These are phyloP conservation scores for Todiramphus saurophagus DNA, from an alignment of 2,113 vertebrate species.

Conservation along the genomic window DNA sequence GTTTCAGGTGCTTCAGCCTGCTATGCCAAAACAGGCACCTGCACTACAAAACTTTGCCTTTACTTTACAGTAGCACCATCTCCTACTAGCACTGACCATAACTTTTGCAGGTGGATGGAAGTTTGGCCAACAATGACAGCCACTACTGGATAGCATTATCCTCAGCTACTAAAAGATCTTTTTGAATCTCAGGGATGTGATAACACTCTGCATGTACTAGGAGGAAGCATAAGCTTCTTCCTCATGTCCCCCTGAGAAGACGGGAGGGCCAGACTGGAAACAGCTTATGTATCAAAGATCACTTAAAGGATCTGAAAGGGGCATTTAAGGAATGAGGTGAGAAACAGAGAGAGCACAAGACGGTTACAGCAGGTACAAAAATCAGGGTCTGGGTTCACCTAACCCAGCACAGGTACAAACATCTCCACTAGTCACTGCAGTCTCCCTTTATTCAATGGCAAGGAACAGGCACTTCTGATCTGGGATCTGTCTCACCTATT, in stretches of 20 bases:
- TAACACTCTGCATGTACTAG: background rate
- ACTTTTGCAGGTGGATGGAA: background rate
- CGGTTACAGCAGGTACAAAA: background rate
- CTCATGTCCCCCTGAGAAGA: background rate
- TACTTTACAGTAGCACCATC: background rate
- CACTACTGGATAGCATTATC: background rate
- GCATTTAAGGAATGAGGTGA: background rate
- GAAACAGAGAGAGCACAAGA: background rate
- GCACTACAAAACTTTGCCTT: background rate
- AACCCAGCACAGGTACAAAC: background rate
- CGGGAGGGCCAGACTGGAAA: background rate
- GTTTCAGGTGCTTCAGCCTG: background rate
- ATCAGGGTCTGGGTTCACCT: background rate
- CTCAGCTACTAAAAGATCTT: background rate
- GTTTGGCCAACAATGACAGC: background rate
- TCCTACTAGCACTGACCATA: background rate
- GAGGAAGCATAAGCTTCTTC: background rate
- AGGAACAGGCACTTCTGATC: background rate
- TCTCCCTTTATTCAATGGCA: background rate
- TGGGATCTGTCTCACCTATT: background rate
- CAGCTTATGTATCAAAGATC: background rate
- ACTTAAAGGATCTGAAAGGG: background rate
- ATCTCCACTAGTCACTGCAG: background rate
- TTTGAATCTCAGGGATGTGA: background rate
- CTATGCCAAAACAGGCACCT: background rate